These are phyloP conservation scores for Trissolcus basalis DNA, from an alignment of 1,140 invertebrate genomes.

Conservation along the genomic window DNA sequence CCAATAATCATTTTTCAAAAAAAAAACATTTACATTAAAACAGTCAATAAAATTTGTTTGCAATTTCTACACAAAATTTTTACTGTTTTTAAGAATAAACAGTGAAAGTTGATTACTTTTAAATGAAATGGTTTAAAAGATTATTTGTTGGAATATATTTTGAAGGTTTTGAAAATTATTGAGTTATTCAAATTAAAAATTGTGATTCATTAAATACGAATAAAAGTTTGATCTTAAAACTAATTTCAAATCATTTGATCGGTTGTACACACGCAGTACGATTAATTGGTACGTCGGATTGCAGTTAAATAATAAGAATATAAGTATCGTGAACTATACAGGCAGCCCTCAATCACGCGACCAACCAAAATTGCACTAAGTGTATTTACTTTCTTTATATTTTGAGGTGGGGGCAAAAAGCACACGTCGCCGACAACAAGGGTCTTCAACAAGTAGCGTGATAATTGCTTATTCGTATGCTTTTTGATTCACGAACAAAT, in stretches of 20 bases:
- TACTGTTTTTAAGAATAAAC: too few species aligned
- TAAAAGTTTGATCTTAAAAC: neutral
- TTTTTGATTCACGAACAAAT: conserved; percentile 70
- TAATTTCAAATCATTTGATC: conserved; percentile 12
- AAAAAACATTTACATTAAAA: too few species aligned
- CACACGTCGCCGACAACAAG: conserved; percentile 41
- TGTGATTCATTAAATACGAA: too few species aligned
- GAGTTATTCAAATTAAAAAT: too few species aligned
- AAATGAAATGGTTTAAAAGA: too few species aligned
- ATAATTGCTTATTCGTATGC: conserved; percentile 72
- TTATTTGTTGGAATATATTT: too few species aligned
- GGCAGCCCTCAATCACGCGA: conserved; percentile 17
- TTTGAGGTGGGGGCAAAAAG: conserved; percentile 27
- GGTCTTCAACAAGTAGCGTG: conserved; percentile 53
- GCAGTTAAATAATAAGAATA: conserved; percentile 33
- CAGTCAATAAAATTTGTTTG: too few species aligned
- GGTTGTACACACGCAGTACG: conserved; percentile 14
- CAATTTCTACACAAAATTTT: too few species aligned
- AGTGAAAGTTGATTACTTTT: too few species aligned
- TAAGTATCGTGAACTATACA: conserved; percentile 18
- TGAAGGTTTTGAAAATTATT: too few species aligned
- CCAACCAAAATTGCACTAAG: conserved; percentile 29
- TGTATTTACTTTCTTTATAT: conserved; percentile 50
- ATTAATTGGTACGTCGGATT: conserved; percentile 46
- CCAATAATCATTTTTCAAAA: conserved; percentile 1